phyloP scores from a whole-genome alignment of 1,140 invertebrate genomes.

The Aphelinus certus region DNA sequence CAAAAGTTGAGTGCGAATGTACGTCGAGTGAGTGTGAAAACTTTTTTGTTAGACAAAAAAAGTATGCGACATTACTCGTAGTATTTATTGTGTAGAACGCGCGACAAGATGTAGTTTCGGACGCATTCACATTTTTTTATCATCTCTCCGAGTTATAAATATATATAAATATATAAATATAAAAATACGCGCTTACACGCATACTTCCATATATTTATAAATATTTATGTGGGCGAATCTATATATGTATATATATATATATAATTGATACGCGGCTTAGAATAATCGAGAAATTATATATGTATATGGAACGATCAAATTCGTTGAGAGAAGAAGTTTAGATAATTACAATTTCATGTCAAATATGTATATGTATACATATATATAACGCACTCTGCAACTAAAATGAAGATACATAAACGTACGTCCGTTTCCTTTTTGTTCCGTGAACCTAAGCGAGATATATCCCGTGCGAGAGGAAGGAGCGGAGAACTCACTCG shows the following conservation, averaged over 20 bases:
- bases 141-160: conserved; percentile 9
- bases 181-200: conserved; percentile 15
- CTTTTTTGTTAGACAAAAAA: not conserved
- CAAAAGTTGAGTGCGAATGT: conserved; percentile 15
- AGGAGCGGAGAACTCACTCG: conserved; percentile 11
- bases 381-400: conserved; percentile 40
- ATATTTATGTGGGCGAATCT: conserved; percentile 19
- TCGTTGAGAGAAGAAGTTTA: conserved; percentile 7
- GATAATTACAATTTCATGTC: conserved; percentile 2
- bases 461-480: conserved; percentile 5
- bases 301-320: conserved; percentile 26
- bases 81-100: conserved; percentile 36
- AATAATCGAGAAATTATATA: conserved; percentile 12
- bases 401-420: conserved; percentile 26
- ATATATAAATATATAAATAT: conserved; percentile 38
- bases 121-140: conserved; percentile 4
- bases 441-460: conserved; percentile 1
- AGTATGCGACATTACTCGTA: conserved; percentile 20
- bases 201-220: conserved; percentile 29
- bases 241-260: not conserved
- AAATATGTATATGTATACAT: conserved; percentile 23
- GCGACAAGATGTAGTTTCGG: conserved; percentile 12
- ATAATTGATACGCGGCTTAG: not conserved
- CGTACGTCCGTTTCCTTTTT: conserved; percentile 19
- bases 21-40: conserved; percentile 9